Evolutionary conservation across 2,113 vertebrate genomes (phyloP), one percentile per base, ranked within the genome.

Genomic region (Melanerpes aurifrons): DNA sequence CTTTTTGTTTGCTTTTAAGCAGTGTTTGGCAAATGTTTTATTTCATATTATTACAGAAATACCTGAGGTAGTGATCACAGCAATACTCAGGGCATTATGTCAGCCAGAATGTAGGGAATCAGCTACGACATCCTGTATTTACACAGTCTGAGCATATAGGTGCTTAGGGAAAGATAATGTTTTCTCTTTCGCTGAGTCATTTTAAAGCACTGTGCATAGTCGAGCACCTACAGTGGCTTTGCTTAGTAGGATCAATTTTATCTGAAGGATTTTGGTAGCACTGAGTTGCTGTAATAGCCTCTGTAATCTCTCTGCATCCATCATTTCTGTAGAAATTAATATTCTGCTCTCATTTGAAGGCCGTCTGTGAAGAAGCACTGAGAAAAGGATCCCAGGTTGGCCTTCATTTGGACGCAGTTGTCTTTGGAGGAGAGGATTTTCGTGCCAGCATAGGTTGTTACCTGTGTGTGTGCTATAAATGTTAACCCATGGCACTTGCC

Each of bases 371-470:
- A 97, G 98, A 98, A 97, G 94, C 98, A 19, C 93, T 97, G 53
- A 97, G 86, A 63, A 93, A 93, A 4, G 98, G 98, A 75, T 97
- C 98, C 81, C 96, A 75, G 53, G 97, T 86, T 75, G 99, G 98
- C 81, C 98, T 99, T 89, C 98, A 97, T 92, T 98, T 99, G 92
- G 99, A 99, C 22, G 99, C 98, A 18, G 98, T 99, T 7, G 98
- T 99, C 94, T 99, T 99, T 92, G 99, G 99, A 97, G 99, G 99
- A 78, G 99, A 99, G 92, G 99, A 99, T 98, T 99, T 99, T 96
- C 99, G 99, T 94, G 99, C 99, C 97, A 99, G 99, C 97, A 99
- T 99, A 98, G 99, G 99, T 99, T 96, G 82, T 78, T 79, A 82
- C 68, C 81, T 94, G 48, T 37, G 29, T 91, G 19, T 87, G 95